Conservation (phyloP, 2,888 invertebrate species). For the Drosophila vallismaia region DNA sequence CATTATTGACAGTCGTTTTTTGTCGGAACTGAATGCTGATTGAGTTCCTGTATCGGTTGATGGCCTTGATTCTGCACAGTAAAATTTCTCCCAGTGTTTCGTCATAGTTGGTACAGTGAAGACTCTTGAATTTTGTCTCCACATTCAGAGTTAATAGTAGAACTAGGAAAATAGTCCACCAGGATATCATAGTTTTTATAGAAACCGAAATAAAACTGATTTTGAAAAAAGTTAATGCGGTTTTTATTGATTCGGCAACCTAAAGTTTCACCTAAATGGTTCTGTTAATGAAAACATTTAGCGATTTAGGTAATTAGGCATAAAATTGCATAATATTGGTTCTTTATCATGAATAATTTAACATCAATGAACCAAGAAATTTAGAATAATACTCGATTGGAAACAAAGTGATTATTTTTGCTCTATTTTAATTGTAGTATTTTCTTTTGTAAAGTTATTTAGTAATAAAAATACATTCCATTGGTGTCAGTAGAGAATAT, state of each 20-base stretch:
- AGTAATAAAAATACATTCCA: too few species aligned
- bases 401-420: background rate
- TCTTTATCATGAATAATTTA: background rate
- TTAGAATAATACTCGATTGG: background rate
- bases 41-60: slow-evolving; percentile 36
- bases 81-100: slow-evolving; percentile 17
- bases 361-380: background rate
- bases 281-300: slow-evolving; percentile 7
- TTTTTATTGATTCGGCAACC: background rate
- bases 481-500: too few species aligned
- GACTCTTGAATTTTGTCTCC: slow-evolving; percentile 40
- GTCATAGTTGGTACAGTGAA: slow-evolving; percentile 29
- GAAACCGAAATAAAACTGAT: slow-evolving; percentile 7
- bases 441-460: too few species aligned
- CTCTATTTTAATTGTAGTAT: too few species aligned
- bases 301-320: background rate
- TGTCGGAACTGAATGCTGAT: slow-evolving; percentile 32
- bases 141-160: slow-evolving; percentile 16
- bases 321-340: background rate
- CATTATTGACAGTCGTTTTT: slow-evolving; percentile 6
- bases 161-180: slow-evolving; percentile 6
- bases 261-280: slow-evolving; percentile 8
- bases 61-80: slow-evolving; percentile 30
- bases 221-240: background rate
- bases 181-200: slow-evolving; percentile 16